A percentile compares a stretch with the other conserved stretches of the same genome.
These are phyloP conservation scores for Scolopax rusticola DNA, from an alignment of 2,797 vertebrate genomes.

Conservation along the genomic window DNA sequence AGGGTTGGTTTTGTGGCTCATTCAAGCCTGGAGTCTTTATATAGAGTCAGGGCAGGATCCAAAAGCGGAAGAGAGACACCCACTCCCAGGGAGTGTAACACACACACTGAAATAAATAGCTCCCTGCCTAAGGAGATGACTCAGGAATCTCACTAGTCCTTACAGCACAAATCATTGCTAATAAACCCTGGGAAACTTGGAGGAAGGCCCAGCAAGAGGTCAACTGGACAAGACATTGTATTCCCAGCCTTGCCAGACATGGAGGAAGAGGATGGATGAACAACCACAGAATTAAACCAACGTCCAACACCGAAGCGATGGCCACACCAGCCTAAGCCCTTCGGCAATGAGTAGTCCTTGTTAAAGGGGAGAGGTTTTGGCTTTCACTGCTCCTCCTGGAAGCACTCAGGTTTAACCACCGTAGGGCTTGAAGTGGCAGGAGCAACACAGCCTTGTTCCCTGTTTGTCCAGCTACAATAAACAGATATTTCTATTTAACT, in stretches of 20 bases:
- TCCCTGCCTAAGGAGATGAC: constrained; percentile 61
- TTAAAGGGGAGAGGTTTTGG: neutral
- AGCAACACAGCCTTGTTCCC: neutral
- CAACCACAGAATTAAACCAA: neutral
- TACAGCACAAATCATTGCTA: constrained; percentile 36
- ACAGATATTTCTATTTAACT: neutral
- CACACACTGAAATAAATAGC: constrained; percentile 66
- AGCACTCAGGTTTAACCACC: neutral
- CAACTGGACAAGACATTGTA: neutral
- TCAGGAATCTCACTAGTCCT: constrained; percentile 58
- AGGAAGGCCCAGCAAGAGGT: neutral
- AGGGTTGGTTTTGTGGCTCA: constrained; percentile 51
- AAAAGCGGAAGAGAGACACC: constrained; percentile 70
- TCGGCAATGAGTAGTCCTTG: fast-evolving
- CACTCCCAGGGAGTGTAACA: constrained; percentile 59
- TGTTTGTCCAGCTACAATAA: neutral
- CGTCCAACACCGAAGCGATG: fast-evolving
- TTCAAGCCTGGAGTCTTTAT: constrained; percentile 61
- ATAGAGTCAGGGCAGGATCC: constrained; percentile 69
- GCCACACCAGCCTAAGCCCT: neutral
- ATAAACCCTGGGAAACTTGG: neutral
- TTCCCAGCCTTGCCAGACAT: neutral
- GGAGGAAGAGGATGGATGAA: neutral
- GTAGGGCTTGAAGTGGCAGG: neutral
- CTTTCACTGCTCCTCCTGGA: neutral